Conservation (phyloP, 2,113 vertebrate species). For the Ornithorhynchus anatinus region DNA sequence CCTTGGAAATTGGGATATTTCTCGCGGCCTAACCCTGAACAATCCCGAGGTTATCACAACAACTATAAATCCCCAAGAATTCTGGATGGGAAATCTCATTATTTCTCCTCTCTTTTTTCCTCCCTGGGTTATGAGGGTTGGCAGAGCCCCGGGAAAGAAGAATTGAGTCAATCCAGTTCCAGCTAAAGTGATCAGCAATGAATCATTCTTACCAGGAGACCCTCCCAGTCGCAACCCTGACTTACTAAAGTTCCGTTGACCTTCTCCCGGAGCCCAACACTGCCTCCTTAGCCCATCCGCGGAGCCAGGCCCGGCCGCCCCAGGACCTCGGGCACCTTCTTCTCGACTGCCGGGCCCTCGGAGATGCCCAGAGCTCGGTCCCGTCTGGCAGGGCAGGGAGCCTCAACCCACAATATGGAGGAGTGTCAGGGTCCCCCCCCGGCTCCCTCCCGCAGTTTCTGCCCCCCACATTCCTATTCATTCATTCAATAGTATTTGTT, state of each 20-base stretch:
- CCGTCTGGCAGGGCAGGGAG: too few species aligned
- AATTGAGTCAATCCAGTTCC: conserved; percentile 57
- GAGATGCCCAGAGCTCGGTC: too few species aligned
- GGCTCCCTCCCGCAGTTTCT: too few species aligned
- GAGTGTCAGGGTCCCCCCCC: too few species aligned
- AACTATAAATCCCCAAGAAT: conserved; percentile 64
- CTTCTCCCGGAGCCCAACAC: accelerated
- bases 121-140: conserved; percentile 54
- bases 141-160: conserved; percentile 47
- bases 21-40: conserved; percentile 32
- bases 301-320: background rate
- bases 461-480: too few species aligned
- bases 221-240: background rate
- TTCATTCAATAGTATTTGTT: too few species aligned
- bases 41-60: conserved; percentile 68
- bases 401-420: too few species aligned
- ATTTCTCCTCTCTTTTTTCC: conserved; percentile 52
- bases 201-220: conserved; percentile 44
- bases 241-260: background rate
- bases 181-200: conserved; percentile 49
- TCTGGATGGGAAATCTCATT: conserved; percentile 71
- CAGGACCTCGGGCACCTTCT: background rate
- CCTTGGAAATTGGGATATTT: conserved; percentile 52
- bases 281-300: background rate
- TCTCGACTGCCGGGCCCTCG: too few species aligned